These are phyloP conservation scores for Nesidiocoris tenuis DNA, from an alignment of 2,888 invertebrate species.

Conservation along the genomic window DNA sequence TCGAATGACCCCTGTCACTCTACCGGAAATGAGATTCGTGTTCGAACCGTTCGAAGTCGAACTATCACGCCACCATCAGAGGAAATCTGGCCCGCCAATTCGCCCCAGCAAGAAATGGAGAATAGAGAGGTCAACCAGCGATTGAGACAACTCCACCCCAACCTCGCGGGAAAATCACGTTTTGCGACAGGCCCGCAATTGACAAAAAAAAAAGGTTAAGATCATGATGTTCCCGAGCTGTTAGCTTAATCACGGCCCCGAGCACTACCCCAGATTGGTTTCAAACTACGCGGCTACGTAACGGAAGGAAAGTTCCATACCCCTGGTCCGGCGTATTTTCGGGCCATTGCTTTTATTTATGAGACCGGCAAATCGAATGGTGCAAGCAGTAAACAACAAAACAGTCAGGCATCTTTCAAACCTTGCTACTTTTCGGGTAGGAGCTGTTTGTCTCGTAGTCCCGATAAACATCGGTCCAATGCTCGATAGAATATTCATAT, in stretches of 20 bases:
- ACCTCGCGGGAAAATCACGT: not conserved
- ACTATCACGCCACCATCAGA: not conserved
- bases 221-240: not conserved
- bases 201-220: not conserved
- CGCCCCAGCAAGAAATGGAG: not conserved
- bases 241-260: not conserved
- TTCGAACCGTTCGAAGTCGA: not conserved
- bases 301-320: not conserved
- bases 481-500: no score
- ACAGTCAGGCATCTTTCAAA: no score
- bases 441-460: no score
- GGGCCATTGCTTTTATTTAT: not conserved
- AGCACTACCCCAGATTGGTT: not conserved
- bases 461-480: no score
- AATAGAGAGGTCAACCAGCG: not conserved
- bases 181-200: not conserved
- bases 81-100: not conserved
- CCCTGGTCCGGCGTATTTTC: not conserved
- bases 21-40: not conserved
- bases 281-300: not conserved
- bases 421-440: no score
- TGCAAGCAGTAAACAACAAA: not conserved
- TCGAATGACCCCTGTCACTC: not conserved
- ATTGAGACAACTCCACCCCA: not conserved
- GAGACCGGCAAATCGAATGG: not conserved